Evolutionary conservation across 2,113 vertebrate genomes (phyloP).

Genomic region (Heterotilapia buettikoferi): DNA sequence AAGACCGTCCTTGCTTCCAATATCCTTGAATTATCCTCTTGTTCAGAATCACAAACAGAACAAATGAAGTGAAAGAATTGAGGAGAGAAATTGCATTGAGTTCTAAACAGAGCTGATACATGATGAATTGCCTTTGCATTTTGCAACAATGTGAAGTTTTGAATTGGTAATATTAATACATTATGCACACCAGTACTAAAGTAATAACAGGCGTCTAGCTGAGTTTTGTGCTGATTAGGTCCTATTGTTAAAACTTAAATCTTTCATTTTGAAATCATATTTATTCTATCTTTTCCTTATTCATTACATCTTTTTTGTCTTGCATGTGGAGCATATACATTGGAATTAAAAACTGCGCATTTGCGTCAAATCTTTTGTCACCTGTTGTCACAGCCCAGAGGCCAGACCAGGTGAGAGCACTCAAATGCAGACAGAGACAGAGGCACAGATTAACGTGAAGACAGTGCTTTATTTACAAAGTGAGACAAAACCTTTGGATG

Average conservation of each 20-base stretch:
- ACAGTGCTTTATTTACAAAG: background rate
- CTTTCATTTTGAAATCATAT: background rate
- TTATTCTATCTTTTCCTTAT: background rate
- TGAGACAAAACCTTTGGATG: background rate
- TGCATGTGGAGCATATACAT: background rate
- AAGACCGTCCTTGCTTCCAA: fast-evolving
- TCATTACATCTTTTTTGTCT: background rate
- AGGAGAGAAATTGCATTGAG: background rate
- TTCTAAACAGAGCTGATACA: background rate
- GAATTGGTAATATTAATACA: background rate
- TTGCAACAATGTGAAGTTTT: background rate
- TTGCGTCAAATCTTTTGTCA: too few relatives aligned
- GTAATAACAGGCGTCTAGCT: background rate
- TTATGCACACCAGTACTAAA: background rate
- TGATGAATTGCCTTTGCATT: background rate
- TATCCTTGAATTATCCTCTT: background rate
- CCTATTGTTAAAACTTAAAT: background rate
- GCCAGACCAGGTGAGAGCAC: background rate
- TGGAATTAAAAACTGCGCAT: background rate
- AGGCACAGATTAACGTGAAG: background rate
- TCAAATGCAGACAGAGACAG: background rate
- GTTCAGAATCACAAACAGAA: background rate
- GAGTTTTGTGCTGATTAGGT: background rate
- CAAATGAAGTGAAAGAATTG: background rate
- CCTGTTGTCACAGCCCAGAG: background rate